Evolutionary conservation across 2,888 invertebrate genomes (phyloP).

Genomic region (Clanis bilineata): DNA sequence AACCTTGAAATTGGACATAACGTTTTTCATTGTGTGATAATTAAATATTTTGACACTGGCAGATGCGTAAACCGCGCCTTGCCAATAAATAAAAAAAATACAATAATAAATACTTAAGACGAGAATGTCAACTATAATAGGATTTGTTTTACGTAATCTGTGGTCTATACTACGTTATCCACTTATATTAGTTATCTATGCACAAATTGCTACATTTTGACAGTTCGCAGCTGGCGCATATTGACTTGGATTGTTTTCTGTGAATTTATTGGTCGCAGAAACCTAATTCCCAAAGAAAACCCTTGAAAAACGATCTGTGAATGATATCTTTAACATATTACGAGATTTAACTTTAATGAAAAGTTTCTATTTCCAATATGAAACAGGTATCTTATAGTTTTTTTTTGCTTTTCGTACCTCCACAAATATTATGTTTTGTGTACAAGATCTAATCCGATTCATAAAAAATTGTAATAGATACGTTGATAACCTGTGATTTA

Average conservation of each 20-base stretch:
- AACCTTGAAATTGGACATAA: no score
- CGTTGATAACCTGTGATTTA: background rate
- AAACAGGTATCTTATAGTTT: slow-evolving; percentile 17
- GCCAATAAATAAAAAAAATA: no score
- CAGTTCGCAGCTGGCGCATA: slow-evolving; percentile 75
- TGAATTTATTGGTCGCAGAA: slow-evolving; percentile 51
- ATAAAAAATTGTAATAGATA: background rate
- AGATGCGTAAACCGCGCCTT: no score
- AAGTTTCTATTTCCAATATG: slow-evolving; percentile 14
- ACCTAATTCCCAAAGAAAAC: slow-evolving; percentile 29
- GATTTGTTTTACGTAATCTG: no score
- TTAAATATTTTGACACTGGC: no score
- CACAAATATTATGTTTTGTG: slow-evolving; percentile 9
- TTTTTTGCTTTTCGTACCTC: slow-evolving; percentile 2
- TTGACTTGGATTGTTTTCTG: slow-evolving; percentile 53
- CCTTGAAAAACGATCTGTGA: slow-evolving; percentile 5
- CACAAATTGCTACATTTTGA: slow-evolving; percentile 47
- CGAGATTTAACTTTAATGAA: background rate
- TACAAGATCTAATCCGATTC: slow-evolving; percentile 4
- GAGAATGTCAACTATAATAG: no score
- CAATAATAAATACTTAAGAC: no score
- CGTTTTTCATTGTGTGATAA: no score
- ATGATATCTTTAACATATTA: background rate
- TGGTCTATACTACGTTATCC: no score
- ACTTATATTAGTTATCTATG: slow-evolving; percentile 5